Evolutionary conservation across 2,888 invertebrate species (phyloP), one percentile per base, ranked within the genome.

Genomic region (Neoascia interrupta): DNA sequence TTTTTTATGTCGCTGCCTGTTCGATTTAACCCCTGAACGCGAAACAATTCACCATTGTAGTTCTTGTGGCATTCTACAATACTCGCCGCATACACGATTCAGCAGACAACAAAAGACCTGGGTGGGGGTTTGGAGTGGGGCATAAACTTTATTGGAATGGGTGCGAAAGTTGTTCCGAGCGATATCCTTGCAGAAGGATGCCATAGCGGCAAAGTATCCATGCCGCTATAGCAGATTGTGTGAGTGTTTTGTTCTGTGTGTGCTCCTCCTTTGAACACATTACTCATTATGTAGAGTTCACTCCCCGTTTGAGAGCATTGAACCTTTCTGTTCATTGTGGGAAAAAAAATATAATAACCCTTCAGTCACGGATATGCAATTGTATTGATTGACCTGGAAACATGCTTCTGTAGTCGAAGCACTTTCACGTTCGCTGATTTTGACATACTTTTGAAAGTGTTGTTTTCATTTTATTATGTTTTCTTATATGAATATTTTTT

Each of bases 361-460:
- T 80, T 76, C 75, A 82, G 80, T 81, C 81, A 82, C 80, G 81
- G 81, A 82, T 81, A 69, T 76, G 75, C 69, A 76, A 68, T 73
- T 75, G 68, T 82, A 82, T 82, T 73, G 82, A 82, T 82, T 82
- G 82, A 82, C 82, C 82, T 82, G 82, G 69, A 82, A 82, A 82
- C 75, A 81, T 80, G 81, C 58, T 81, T 80, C 53, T 61, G 49
- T 56, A 68, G 43, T 36, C 56, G 68, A 74, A 41, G 56, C 66
- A 74, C 80, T 80, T 80, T 79, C 79, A 74, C 76, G 66, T 79
- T 82, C 70, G 70, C 81, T 79, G 79, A 82, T 82, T 81, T 82
- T 82, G 82, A 82, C 82, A 82, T 66, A 82, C 74, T 81, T 82
- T 82, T 51, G 26, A 43, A 61, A 56, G 36, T 58, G 37, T n/a